These are phyloP conservation scores for Borostomias antarcticus DNA, from an alignment of 2,797 vertebrate species.

Conservation along the genomic window DNA sequence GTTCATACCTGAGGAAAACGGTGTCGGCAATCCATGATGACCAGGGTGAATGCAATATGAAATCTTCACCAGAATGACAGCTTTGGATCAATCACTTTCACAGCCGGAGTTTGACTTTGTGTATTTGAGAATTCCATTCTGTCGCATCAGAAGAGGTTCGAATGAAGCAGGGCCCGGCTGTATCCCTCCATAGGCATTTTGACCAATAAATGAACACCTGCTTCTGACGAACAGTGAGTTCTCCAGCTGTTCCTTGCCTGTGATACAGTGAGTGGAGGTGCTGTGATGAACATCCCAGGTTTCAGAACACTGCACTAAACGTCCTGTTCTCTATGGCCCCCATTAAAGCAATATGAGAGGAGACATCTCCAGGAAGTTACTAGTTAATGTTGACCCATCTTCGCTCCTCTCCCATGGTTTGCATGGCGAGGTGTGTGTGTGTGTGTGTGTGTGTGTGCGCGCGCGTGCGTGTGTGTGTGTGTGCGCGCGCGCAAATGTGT, in stretches of 20 bases:
- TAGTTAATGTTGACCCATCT: slow-evolving; percentile 33
- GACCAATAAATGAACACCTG: neutral
- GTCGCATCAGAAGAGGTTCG: no score
- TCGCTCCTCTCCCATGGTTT: slow-evolving; percentile 52
- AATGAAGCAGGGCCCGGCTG: neutral
- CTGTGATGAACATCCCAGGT: no score
- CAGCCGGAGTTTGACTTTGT: no score
- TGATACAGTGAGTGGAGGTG: neutral
- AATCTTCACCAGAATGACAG: neutral
- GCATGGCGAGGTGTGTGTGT: slow-evolving; percentile 55
- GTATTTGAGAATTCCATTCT: no score
- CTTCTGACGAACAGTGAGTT: neutral
- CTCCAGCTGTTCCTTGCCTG: neutral
- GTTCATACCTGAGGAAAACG: neutral
- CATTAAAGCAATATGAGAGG: slow-evolving; percentile 5
- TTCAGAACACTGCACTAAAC: neutral
- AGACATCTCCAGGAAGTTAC: slow-evolving; percentile 30
- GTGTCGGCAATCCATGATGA: neutral
- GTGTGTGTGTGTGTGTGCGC: slow-evolving; percentile 32
- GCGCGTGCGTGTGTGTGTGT: slow-evolving; percentile 18
- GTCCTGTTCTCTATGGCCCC: neutral
- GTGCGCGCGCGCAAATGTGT: slow-evolving; percentile 14
- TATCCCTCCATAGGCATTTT: neutral
- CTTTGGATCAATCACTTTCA: slow-evolving; percentile 15
- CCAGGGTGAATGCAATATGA: neutral